These are phyloP conservation scores for Pseudochromis fuscus DNA, from an alignment of 2,797 vertebrate species.

Conservation along the genomic window DNA sequence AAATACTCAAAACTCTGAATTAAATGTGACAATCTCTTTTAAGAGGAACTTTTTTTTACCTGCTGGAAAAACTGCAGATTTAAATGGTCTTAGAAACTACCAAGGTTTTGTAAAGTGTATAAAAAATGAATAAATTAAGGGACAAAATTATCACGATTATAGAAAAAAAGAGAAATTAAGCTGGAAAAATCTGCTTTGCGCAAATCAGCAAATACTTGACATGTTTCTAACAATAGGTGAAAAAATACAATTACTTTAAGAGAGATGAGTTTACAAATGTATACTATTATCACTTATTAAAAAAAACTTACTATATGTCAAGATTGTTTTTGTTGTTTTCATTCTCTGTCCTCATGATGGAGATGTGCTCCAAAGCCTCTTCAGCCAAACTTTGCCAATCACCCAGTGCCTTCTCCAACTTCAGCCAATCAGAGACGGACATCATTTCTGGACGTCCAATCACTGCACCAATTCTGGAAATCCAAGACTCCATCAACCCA, in stretches of 20 bases:
- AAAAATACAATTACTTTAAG: no score
- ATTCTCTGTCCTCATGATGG: slow-evolving; percentile 58
- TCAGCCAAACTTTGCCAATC: slow-evolving; percentile 78
- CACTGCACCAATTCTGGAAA: slow-evolving; percentile 66
- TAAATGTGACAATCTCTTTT: no score
- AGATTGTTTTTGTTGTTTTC: slow-evolving; percentile 49
- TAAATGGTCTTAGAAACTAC: background rate
- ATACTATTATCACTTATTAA: background rate
- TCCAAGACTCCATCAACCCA: slow-evolving; percentile 81
- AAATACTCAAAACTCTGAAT: background rate
- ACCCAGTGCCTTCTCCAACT: slow-evolving; percentile 74
- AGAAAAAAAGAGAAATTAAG: background rate
- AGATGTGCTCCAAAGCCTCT: slow-evolving; percentile 58
- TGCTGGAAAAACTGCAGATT: background rate
- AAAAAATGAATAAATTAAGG: background rate
- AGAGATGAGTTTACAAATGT: background rate
- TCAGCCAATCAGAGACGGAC: slow-evolving; percentile 72
- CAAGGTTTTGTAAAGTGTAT: background rate
- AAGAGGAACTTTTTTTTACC: background rate
- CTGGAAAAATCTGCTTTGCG: background rate
- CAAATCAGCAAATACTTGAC: background rate
- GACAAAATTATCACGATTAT: background rate
- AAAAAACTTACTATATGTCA: slow-evolving; percentile 65
- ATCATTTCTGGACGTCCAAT: slow-evolving; percentile 47
- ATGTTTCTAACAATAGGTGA: background rate